Evolutionary conservation across 2,888 invertebrate genomes (phyloP), one percentile per base, ranked within the genome.

Genomic region (Ashinkailepas kermadecensis): DNA sequence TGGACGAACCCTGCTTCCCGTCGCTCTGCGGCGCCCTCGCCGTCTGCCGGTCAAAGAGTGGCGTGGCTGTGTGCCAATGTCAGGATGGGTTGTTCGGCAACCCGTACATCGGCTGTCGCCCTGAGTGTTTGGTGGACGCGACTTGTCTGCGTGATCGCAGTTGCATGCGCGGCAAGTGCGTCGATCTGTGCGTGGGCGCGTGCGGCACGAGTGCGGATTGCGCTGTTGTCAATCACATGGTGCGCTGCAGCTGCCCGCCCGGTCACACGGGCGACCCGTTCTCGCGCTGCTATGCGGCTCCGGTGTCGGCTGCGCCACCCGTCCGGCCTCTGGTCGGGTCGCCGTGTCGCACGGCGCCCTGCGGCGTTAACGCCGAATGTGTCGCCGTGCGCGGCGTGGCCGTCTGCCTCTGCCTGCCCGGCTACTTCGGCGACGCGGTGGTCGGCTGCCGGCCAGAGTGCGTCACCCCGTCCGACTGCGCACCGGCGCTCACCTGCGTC

Each of bases 181-280:
- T 90, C 56, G 83, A 85, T 82, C 83, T 83, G 23, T 85, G 85
- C 83, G 79, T 81, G 15, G 93, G 93, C 83, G 92, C 93, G n/a
- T 95, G 95, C 86, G 95, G 95, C 57, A 89, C 90, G 83, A 92
- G 93, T 88, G 94, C 95, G 4, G 90, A 92, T 84, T 95, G 95
- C 86, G 92, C 92, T 85, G 93, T 94, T n/a, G 92, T 94, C 81
- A 94, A 94, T 87, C 95, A 95, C 87, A 94, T 93, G 87, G 94
- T 95, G 67, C 90, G 91, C 86, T 97, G 97, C 89, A 90, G 92
- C 83, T 97, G 97, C 88, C 92, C 92, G 86, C 91, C 93, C 85
- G 95, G 95, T 87, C 97, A 93, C 88, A 94, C 94, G 70, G 97
- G 97, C 82, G 95, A 97, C 89, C 94, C 96, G 57, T 92, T 93